phyloP scores from a whole-genome alignment of 2,888 invertebrate genomes.

The Acanthosepion pharaonis region DNA sequence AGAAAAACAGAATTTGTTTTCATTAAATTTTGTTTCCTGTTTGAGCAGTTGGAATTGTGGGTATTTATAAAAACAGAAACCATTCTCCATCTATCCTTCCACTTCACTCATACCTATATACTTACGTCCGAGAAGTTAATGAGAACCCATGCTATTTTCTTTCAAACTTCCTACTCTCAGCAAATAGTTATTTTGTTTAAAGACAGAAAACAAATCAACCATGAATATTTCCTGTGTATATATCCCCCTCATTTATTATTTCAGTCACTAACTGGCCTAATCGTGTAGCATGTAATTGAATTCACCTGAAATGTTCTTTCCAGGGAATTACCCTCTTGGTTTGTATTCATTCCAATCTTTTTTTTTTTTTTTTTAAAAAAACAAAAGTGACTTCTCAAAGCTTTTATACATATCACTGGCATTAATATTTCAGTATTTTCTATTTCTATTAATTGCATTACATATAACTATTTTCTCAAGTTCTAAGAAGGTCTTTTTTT shows the following conservation, averaged over 20 bases:
- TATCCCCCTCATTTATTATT: not conserved
- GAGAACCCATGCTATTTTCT: not conserved
- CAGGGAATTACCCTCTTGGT: not conserved
- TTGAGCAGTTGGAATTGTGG: not conserved
- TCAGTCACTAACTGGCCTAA: not conserved
- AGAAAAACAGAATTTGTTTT: not conserved
- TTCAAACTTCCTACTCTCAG: not conserved
- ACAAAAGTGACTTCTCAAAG: not conserved
- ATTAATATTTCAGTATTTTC: no score
- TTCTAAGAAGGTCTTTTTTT: no score
- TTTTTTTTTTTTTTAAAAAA: not conserved
- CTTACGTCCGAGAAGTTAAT: not conserved
- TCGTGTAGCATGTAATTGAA: not conserved
- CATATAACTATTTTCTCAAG: no score
- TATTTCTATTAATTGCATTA: no score
- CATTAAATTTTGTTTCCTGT: not conserved
- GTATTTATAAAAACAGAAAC: not conserved
- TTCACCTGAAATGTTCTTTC: not conserved
- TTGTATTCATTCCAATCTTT: not conserved
- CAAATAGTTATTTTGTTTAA: conserved; percentile 11
- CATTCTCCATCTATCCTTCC: not conserved
- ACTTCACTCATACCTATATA: not conserved
- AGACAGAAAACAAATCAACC: not conserved
- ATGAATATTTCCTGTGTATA: not conserved
- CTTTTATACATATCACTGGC: not conserved